phyloP scores from a whole-genome alignment of 2,113 vertebrate species.

The Alces alces region DNA sequence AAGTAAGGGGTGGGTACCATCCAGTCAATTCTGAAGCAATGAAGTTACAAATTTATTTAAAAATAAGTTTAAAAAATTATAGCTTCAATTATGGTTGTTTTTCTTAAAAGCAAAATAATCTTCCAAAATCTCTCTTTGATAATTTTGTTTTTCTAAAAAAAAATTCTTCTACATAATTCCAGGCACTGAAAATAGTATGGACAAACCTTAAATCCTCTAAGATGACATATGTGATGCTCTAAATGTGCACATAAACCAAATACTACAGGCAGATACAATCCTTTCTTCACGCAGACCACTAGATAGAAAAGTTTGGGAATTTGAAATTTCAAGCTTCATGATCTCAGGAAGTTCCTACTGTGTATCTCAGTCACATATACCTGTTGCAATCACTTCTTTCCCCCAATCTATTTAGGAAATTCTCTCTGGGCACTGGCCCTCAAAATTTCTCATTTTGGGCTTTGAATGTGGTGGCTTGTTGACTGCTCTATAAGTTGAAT shows the following conservation, averaged over 20 bases:
- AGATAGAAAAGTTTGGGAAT: background rate
- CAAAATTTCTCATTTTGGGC: background rate
- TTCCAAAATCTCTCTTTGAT: background rate
- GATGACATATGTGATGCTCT: background rate
- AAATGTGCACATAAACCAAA: background rate
- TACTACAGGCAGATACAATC: background rate
- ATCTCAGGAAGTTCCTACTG: background rate
- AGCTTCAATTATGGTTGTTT: background rate
- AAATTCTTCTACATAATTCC: background rate
- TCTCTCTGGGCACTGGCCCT: background rate
- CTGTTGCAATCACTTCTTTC: background rate
- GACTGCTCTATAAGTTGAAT: background rate
- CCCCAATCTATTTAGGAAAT: background rate
- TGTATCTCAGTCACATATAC: background rate
- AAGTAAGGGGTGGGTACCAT: too few species aligned
- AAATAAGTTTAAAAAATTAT: background rate
- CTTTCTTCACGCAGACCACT: background rate
- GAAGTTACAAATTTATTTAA: background rate
- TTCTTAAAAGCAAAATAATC: background rate
- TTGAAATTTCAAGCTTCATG: slow-evolving; percentile 8
- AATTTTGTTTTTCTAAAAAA: background rate
- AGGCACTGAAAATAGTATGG: background rate
- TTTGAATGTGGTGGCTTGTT: background rate
- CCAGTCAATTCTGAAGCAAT: background rate
- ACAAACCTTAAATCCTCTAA: background rate